A percentile compares a stretch with the other conserved stretches of the same genome.
Evolutionary conservation across 2,113 vertebrate species (phyloP).

Genomic region (Phyllopteryx taeniolatus): DNA sequence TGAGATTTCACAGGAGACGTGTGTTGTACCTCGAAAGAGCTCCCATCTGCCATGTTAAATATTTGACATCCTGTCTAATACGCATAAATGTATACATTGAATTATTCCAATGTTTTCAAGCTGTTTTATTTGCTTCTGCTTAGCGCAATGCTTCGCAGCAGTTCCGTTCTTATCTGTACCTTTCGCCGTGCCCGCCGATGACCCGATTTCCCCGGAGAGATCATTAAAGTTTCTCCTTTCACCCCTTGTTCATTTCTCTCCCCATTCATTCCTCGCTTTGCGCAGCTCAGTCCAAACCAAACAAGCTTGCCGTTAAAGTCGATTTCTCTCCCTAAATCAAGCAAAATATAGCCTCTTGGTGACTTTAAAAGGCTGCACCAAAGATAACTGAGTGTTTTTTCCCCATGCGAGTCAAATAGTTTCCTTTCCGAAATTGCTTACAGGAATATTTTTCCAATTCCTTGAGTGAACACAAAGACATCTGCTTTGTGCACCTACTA

Average conservation of each 20-base stretch:
- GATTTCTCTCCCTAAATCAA: slow-evolving; percentile 47
- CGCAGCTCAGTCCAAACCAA: slow-evolving; percentile 57
- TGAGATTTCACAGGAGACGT: slow-evolving; percentile 19
- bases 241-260: slow-evolving; percentile 59
- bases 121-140: slow-evolving; percentile 37
- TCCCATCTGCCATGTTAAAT: slow-evolving; percentile 8
- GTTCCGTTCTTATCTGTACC: slow-evolving; percentile 40
- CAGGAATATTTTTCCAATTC: too few species aligned
- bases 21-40: slow-evolving; percentile 7
- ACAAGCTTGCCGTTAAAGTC: slow-evolving; percentile 46
- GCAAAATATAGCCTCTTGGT: slow-evolving; percentile 15
- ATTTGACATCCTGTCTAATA: background rate
- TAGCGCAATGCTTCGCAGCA: slow-evolving; percentile 30
- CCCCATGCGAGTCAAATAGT: background rate
- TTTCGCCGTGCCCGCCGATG: slow-evolving; percentile 37
- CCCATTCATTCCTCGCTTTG: slow-evolving; percentile 48
- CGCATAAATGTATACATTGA: background rate
- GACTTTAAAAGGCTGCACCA: slow-evolving; percentile 23
- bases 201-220: slow-evolving; percentile 63
- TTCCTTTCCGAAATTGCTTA: background rate
- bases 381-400: slow-evolving; percentile 26
- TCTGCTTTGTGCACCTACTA: too few species aligned
- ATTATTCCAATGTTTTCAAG: slow-evolving; percentile 30
- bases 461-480: too few species aligned
- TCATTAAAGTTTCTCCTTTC: slow-evolving; percentile 72